Evolutionary conservation across 2,797 vertebrate genomes (phyloP), one percentile per base, ranked within the genome.

Genomic region (Rhynchonycteris naso): DNA sequence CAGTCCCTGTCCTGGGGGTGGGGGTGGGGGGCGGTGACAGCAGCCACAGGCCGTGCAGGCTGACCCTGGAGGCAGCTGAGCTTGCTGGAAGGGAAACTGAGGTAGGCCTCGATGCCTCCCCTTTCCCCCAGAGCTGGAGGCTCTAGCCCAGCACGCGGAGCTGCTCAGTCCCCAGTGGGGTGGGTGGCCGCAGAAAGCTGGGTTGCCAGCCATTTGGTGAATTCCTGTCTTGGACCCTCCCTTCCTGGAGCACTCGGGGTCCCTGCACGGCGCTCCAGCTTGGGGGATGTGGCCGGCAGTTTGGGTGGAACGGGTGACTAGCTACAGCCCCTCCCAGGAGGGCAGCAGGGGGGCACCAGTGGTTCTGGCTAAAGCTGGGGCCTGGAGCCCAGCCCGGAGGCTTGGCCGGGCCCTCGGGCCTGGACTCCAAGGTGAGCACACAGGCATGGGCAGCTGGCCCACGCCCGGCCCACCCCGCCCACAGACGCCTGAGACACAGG

Each of bases 261-360:
- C 30, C 10, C 83, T 0, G 13, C 11, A 1, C 3, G 2, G 14
- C 0, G 2, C 47, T 6, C 22, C 14, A 1, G 54, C 38, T 4
- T 30, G 10, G 35, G 7, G 74, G 38, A 2, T 24, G 50, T 18
- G 65, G 43, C 28, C 0, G 1, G 21, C 1, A 9, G 12, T 26
- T 38, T 14, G n/a, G 47, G 1, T 4, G 26, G 79, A 35, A 21
- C 3, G 1, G 56, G 19, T 18, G 10, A 74, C 72, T n/a, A 4
- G 72, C 71, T 3, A 1, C 2, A 12, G 59, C 16, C 43, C 24
- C 18, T 54, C 33, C 26, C 56, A 26, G 38, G 50, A 66, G 58
- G 13, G 6, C n/a, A 2, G 28, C 24, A 1, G 9, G 0, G 16
- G 30, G 52, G 24, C 38, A 0, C 6, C 0, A 0, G 54, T 5